Conservation (phyloP, 2,888 invertebrate genomes). For the Rhabditoides inermis region DNA sequence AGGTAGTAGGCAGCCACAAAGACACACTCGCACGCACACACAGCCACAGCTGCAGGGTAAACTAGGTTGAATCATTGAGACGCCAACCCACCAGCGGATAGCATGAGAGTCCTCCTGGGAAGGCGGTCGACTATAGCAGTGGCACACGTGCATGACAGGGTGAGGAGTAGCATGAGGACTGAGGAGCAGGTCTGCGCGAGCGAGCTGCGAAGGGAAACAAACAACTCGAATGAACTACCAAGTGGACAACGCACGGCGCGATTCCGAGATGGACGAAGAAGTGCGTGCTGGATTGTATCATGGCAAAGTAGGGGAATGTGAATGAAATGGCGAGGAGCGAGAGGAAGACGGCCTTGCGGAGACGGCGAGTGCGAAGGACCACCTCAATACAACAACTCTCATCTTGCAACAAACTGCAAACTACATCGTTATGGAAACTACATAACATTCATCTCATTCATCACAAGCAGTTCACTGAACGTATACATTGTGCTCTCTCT, state of each 20-base stretch:
- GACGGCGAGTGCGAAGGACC: constrained; percentile 27
- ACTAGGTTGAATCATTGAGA: no score
- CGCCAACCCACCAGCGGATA: constrained; percentile 13
- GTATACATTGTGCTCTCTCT: no score
- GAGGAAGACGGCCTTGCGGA: constrained; percentile 36
- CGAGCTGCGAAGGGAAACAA: no score
- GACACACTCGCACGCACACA: no score
- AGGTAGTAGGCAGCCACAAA: no score
- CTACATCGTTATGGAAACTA: no score
- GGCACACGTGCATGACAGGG: constrained; percentile 30
- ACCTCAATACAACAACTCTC: no score
- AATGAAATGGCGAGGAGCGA: constrained; percentile 33
- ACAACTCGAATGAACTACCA: no score
- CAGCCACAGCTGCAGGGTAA: no score
- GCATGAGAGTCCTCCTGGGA: constrained; percentile 23
- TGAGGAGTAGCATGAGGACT: constrained; percentile 37
- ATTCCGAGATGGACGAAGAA: constrained; percentile 34
- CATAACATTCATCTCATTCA: no score
- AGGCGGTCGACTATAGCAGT: constrained; percentile 32
- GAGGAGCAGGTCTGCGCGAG: constrained; percentile 37
- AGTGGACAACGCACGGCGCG: constrained; percentile 25
- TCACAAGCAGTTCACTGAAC: no score
- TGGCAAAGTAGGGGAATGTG: constrained; percentile 45
- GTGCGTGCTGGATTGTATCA: constrained; percentile 40
- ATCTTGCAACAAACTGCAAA: no score